phyloP scores from a whole-genome alignment of 2,888 invertebrate genomes.

The Gnatocerus cornutus region DNA sequence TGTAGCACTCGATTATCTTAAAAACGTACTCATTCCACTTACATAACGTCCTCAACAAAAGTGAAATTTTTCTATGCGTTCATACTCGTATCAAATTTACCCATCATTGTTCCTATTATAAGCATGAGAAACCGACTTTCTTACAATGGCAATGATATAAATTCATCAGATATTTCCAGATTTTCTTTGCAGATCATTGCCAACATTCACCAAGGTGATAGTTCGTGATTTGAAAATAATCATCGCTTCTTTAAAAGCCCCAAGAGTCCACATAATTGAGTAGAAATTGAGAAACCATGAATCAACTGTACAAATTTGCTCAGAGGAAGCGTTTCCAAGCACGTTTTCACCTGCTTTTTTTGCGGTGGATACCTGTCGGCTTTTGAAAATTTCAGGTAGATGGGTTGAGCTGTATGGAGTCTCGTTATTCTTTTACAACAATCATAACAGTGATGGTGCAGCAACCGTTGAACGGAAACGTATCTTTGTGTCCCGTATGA shows the following conservation, averaged over 20 bases:
- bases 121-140: slow-evolving; percentile 35
- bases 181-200: slow-evolving; percentile 8
- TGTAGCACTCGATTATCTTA: too few species aligned
- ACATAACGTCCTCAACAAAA: slow-evolving; percentile 26
- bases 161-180: slow-evolving; percentile 6
- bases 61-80: slow-evolving; percentile 17
- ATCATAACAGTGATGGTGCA: slow-evolving; percentile 7
- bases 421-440: not conserved
- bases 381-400: slow-evolving; percentile 9
- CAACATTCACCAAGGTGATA: slow-evolving; percentile 13
- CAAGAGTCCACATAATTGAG: not conserved
- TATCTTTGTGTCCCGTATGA: not conserved
- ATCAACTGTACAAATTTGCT: slow-evolving; percentile 15
- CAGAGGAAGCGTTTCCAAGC: slow-evolving; percentile 3
- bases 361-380: slow-evolving; percentile 6
- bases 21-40: not conserved
- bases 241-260: not conserved
- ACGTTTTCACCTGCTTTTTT: slow-evolving; percentile 16
- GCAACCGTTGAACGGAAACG: not conserved
- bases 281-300: not conserved
- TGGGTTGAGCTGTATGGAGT: slow-evolving; percentile 6
- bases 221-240: slow-evolving; percentile 13
- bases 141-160: slow-evolving; percentile 14
- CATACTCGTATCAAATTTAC: slow-evolving; percentile 22
- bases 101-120: slow-evolving; percentile 18